Base-by-base conservation (phyloP, 2,113 vertebrate species). In the Ceyx margarethae region DNA sequence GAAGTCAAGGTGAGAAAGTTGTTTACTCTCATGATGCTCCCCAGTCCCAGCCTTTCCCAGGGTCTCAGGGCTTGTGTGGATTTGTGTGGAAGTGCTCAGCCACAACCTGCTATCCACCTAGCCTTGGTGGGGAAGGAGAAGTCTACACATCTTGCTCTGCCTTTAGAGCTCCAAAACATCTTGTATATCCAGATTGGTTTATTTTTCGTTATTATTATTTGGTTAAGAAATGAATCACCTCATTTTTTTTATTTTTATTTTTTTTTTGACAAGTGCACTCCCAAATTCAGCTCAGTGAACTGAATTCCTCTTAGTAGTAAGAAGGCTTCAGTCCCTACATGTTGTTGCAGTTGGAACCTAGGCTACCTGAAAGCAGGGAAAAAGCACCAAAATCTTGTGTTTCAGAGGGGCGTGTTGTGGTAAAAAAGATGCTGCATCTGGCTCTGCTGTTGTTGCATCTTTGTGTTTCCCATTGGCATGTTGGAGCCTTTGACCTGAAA, bases 131-230 rank as follows among this genome's bases (percentile, higher is more conserved):
- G 3, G 9, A 26, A 89, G 33, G 33, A 80, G 56, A 92, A 80
- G 50, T 60, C 31, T 40, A 13, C 7, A 5, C 0, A 0, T 42
- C 10, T 79, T 0, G 0, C 22, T 66, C 19, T 72, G 50, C 8
- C 46, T 78, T 72, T 83, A 9, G 3, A 26, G 28, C 15, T 28
- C n/a, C 76, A 50, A 29, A 57, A 45, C 10, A 75, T 62, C n/a
- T 58, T 8, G 6, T 57, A 23, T 64, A 51, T 57, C 14, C 18
- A 33, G 15, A 42, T 65, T 37, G 37, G 37, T 37, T 37, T 66
- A 72, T 4, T n/a, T 73, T 22, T 17, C 9, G 23, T 48, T 50
- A 50, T 51, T 51, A 25, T 29, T 72, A 60, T 73, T 68, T 46
- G 19, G 18, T 81, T 82, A 53, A 53, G 64, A 85, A 84, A 67